Percentiles rank a stretch among this genome's conserved stretches.
Conservation (phyloP, 2,797 vertebrate species). For the Tadarida brasiliensis region DNA sequence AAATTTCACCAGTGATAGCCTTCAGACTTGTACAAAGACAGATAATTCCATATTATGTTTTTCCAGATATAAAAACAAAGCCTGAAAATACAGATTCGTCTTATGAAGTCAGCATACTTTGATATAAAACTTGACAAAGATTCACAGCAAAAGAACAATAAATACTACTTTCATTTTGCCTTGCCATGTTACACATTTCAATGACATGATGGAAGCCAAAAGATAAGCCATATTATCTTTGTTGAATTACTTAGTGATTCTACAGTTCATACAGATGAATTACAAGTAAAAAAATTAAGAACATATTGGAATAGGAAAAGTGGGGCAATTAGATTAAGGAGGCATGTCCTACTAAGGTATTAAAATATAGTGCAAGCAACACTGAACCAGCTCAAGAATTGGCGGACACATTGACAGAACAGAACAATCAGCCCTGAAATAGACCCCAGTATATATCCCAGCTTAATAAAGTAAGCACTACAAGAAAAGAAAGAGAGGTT, state of each 20-base stretch:
- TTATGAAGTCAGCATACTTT: not conserved
- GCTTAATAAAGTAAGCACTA: not conserved
- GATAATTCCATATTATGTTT: not conserved
- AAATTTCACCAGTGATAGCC: conserved; percentile 10
- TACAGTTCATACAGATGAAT: not conserved
- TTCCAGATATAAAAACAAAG: not conserved
- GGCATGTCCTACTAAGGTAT: not conserved
- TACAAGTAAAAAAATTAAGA: not conserved
- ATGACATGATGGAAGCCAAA: not conserved
- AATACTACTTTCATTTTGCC: not conserved
- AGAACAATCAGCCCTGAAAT: not conserved
- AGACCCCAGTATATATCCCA: not conserved
- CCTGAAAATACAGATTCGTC: not conserved
- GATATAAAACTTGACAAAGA: not conserved
- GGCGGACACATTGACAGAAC: not conserved
- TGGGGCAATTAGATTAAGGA: not conserved
- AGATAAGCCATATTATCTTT: not conserved
- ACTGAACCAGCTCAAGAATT: not conserved
- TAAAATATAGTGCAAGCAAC: not conserved
- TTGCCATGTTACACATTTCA: not conserved
- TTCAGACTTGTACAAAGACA: conserved; percentile 26
- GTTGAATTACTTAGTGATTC: not conserved
- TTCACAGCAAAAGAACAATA: not conserved
- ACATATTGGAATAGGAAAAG: not conserved
- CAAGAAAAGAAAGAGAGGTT: not conserved